A percentile compares a stretch with the other conserved stretches of the same genome.
Conservation (phyloP, 2,888 invertebrate species). For the Brenthis daphne region DNA sequence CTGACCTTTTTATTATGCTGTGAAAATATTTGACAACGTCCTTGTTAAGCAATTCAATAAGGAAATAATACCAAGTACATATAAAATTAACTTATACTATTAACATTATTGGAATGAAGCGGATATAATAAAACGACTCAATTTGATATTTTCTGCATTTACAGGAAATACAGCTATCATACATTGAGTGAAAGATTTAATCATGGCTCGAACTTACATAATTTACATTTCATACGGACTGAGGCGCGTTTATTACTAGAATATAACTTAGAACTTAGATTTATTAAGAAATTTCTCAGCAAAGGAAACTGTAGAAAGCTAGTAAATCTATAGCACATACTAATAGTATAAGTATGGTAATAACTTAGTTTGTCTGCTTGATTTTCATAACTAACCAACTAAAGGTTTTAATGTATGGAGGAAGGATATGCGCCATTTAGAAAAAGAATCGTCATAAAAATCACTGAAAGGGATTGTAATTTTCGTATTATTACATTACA, state of each 20-base stretch:
- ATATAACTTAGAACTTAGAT: not conserved
- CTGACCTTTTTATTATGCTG: conserved; percentile 2
- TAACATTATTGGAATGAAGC: not conserved
- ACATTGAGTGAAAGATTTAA: conserved; percentile 21
- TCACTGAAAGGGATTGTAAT: too few relatives aligned
- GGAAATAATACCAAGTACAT: conserved; percentile 8
- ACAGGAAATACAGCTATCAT: conserved; percentile 22
- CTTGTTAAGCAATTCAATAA: conserved; percentile 1
- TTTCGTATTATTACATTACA: too few relatives aligned
- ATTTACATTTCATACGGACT: not conserved
- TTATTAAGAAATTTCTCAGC: not conserved
- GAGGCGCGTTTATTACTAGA: not conserved
- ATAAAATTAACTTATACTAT: conserved; percentile 4
- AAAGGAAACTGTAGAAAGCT: not conserved
- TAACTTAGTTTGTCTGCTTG: too few relatives aligned
- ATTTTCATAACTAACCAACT: too few relatives aligned
- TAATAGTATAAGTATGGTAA: too few relatives aligned
- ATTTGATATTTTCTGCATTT: conserved; percentile 13
- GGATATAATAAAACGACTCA: conserved; percentile 2
- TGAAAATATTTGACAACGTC: not conserved
- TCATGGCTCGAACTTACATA: conserved; percentile 3
- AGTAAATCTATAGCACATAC: too few relatives aligned
- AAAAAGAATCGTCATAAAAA: too few relatives aligned
- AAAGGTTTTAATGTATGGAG: too few relatives aligned
- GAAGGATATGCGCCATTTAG: too few relatives aligned